Evolutionary conservation across 2,797 vertebrate genomes (phyloP).

Genomic region (Sitta carolinensis): DNA sequence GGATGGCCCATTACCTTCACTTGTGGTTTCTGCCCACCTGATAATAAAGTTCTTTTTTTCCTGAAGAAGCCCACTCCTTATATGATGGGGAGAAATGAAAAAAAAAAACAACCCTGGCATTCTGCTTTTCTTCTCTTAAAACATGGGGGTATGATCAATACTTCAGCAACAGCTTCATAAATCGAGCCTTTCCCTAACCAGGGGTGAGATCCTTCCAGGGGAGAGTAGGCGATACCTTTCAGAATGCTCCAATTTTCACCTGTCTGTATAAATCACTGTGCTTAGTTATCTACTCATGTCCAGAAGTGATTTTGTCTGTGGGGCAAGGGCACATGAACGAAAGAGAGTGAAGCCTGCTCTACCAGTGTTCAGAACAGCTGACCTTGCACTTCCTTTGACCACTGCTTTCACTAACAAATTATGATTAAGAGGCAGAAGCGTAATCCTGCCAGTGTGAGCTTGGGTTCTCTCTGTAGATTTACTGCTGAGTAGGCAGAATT

Average conservation of each 20-base stretch:
- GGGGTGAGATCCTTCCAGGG: neutral
- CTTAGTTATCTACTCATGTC: neutral
- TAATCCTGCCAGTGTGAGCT: neutral
- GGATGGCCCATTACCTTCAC: neutral
- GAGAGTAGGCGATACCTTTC: neutral
- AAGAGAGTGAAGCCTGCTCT: neutral
- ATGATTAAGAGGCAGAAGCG: slow-evolving; percentile 22
- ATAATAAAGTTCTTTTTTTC: neutral
- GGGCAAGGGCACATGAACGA: neutral
- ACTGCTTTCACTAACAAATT: slow-evolving; percentile 54
- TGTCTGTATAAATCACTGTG: neutral
- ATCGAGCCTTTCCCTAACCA: neutral
- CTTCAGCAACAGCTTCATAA: neutral
- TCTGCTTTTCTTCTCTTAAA: neutral
- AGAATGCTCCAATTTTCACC: neutral
- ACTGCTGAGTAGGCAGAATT: slow-evolving; percentile 11
- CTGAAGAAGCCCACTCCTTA: neutral
- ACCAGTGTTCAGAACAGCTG: neutral
- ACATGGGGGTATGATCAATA: neutral
- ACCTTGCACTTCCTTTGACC: slow-evolving; percentile 30
- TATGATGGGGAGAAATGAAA: neutral
- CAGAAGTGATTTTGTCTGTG: neutral
- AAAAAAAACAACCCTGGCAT: neutral
- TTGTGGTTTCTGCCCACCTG: neutral
- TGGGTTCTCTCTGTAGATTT: neutral